phyloP scores from a whole-genome alignment of 2,888 invertebrate species.

The Taphrorychus bicolor region DNA sequence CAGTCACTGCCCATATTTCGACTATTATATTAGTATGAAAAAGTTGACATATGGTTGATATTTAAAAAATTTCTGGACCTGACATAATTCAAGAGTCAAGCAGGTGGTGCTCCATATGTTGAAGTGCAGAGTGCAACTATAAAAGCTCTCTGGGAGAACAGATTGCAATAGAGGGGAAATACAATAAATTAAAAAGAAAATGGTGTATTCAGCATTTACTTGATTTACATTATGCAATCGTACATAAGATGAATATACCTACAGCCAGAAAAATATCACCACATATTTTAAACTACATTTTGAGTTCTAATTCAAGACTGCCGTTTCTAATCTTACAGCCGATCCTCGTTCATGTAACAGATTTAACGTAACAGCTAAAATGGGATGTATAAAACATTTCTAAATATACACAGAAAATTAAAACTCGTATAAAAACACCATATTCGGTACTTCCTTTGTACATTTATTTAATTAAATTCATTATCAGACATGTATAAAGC shows the following conservation, averaged over 20 bases:
- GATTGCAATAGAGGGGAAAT: slow-evolving; percentile 14
- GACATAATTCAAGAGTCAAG: too few species aligned
- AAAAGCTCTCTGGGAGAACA: too few species aligned
- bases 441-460: slow-evolving; percentile 64
- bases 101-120: too few species aligned
- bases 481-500: slow-evolving; percentile 65
- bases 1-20: too few species aligned
- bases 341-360: slow-evolving; percentile 53
- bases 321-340: slow-evolving; percentile 53
- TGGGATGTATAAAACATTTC: slow-evolving; percentile 55
- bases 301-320: slow-evolving; percentile 60
- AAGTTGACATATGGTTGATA: not conserved
- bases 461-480: slow-evolving; percentile 63
- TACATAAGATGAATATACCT: slow-evolving; percentile 62
- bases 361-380: slow-evolving; percentile 56
- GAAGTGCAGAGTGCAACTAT: too few species aligned
- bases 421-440: slow-evolving; percentile 62
- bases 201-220: slow-evolving; percentile 61
- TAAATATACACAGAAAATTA: slow-evolving; percentile 61
- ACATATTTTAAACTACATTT: slow-evolving; percentile 62
- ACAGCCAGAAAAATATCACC: slow-evolving; percentile 63
- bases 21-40: too few species aligned
- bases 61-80: not conserved
- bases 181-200: slow-evolving; percentile 55
- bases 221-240: slow-evolving; percentile 62